These are phyloP conservation scores for Nerophis ophidion DNA, from an alignment of 2,113 vertebrate species.

Conservation along the genomic window DNA sequence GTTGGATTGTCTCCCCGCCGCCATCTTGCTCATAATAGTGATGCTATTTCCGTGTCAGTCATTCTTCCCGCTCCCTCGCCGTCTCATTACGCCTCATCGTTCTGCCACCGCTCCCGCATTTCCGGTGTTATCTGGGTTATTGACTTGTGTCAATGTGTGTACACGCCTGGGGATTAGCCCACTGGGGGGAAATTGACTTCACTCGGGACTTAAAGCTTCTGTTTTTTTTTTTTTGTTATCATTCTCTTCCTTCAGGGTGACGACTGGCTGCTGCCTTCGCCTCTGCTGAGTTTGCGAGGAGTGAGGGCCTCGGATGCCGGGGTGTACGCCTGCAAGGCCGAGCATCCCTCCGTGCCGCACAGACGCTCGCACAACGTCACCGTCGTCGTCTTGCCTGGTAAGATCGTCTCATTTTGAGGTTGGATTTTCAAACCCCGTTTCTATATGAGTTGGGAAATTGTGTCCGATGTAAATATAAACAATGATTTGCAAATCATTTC, in stretches of 20 bases:
- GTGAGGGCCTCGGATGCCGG: conserved; percentile 50
- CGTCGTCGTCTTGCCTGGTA: conserved; percentile 64
- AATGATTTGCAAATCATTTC: too few species aligned
- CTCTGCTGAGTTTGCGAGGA: conserved; percentile 56
- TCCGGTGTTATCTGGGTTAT: conserved; percentile 57
- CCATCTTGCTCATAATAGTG: conserved; percentile 58
- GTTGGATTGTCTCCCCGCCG: not conserved
- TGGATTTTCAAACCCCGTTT: too few species aligned
- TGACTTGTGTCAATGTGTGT: conserved; percentile 51
- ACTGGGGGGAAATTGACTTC: conserved; percentile 51
- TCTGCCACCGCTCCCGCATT: conserved; percentile 30
- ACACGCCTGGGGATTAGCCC: conserved; percentile 44
- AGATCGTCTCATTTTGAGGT: conserved; percentile 9
- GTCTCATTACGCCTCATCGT: conserved; percentile 58
- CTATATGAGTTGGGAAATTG: too few species aligned
- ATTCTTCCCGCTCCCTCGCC: conserved; percentile 53
- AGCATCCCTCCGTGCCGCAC: conserved; percentile 58
- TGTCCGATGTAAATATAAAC: too few species aligned
- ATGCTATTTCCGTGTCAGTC: conserved; percentile 63
- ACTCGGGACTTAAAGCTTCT: conserved; percentile 20
- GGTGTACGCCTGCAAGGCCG: conserved; percentile 65
- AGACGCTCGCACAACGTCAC: conserved; percentile 55
- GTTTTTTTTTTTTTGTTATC: conserved; percentile 1
- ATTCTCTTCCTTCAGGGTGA: conserved; percentile 46
- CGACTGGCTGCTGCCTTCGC: conserved; percentile 66